phyloP scores from a whole-genome alignment of 1,140 invertebrate genomes.

The Zaprionus camerounensis region DNA sequence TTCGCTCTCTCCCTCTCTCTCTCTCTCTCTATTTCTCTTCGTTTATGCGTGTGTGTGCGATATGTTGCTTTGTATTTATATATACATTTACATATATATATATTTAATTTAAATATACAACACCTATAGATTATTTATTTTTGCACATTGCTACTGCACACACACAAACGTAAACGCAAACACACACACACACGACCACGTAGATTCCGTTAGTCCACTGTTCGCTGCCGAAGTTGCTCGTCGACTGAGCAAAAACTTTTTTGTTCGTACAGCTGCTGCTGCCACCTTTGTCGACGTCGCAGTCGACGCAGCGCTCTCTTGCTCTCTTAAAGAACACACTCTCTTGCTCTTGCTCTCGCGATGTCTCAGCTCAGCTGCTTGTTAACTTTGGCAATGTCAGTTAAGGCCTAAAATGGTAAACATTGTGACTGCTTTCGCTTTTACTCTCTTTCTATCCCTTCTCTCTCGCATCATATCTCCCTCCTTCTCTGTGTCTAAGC shows the following conservation, averaged over 20 bases:
- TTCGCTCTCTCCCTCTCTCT: constrained; percentile 43
- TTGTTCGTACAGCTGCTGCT: constrained; percentile 27
- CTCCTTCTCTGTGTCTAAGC: constrained; percentile 11
- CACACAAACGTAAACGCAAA: constrained; percentile 39
- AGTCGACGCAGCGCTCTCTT: constrained; percentile 13
- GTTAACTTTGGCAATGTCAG: constrained; percentile 41
- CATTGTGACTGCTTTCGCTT: constrained; percentile 19
- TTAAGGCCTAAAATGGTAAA: constrained; percentile 46
- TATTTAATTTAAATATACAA: constrained; percentile 78
- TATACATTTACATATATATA: constrained; percentile 51
- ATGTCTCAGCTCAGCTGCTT: constrained; percentile 12
- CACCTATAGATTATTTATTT: constrained; percentile 78
- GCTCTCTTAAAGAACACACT: constrained; percentile 12
- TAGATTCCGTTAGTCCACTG: constrained; percentile 41
- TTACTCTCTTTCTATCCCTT: not conserved
- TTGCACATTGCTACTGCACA: constrained; percentile 74
- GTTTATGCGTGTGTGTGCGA: constrained; percentile 16
- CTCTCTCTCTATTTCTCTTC: constrained; percentile 3
- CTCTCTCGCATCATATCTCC: not conserved
- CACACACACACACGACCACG: constrained; percentile 46
- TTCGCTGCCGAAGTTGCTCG: constrained; percentile 68
- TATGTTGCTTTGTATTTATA: constrained; percentile 53
- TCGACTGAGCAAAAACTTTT: constrained; percentile 63
- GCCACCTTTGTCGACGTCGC: constrained; percentile 13
- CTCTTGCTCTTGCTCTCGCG: not conserved